Evolutionary conservation across 2,113 vertebrate species (phyloP).

Genomic region (Alligator mississippiensis): DNA sequence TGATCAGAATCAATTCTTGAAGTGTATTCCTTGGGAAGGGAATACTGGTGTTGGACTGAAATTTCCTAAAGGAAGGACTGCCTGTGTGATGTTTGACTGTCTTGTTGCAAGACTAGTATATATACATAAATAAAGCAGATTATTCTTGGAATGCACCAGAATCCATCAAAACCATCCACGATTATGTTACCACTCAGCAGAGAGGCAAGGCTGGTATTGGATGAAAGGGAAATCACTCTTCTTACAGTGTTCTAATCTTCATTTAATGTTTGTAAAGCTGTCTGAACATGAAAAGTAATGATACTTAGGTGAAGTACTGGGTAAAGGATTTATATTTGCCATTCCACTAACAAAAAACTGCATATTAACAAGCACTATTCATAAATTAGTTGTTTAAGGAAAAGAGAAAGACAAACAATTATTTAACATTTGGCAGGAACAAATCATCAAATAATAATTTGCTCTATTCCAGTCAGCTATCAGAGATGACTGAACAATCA

Average conservation of each 20-base stretch:
- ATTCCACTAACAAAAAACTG: background rate
- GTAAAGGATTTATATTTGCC: background rate
- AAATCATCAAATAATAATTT: background rate
- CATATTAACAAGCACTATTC: constrained; percentile 8
- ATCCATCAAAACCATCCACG: background rate
- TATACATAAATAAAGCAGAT: background rate
- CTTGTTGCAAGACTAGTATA: background rate
- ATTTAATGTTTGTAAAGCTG: background rate
- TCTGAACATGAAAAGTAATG: constrained; percentile 27
- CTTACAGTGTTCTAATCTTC: background rate
- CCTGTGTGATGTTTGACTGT: constrained; percentile 3
- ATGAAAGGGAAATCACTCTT: background rate
- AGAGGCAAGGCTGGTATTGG: background rate
- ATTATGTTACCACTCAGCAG: background rate
- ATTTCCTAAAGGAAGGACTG: background rate
- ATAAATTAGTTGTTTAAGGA: background rate
- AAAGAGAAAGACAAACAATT: rapidly evolving
- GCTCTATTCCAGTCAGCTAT: background rate
- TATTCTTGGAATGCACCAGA: background rate
- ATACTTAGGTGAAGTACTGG: background rate
- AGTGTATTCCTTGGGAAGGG: background rate
- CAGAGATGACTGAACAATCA: background rate
- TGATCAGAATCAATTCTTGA: background rate
- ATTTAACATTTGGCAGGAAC: background rate
- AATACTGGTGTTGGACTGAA: background rate